Conservation (phyloP, 2,113 vertebrate genomes). For the Pao palembangensis region DNA sequence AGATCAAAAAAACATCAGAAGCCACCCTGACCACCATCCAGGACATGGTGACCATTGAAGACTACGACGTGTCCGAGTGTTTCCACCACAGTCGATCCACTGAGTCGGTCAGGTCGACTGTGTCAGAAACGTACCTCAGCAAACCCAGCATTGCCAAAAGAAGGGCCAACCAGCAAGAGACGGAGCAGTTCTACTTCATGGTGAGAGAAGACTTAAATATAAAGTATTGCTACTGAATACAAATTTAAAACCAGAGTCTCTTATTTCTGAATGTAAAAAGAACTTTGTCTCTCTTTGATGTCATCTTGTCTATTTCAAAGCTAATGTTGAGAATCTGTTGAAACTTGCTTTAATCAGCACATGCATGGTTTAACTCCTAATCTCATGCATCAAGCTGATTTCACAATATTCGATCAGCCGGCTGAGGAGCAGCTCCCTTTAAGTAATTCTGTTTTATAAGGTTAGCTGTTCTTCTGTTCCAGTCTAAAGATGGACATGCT, state of each 20-base stretch:
- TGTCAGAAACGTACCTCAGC: conserved; percentile 96
- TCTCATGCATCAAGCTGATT: background rate
- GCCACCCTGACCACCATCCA: conserved; percentile 96
- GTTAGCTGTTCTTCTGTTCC: conserved; percentile 26
- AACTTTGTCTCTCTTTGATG: conserved; percentile 8
- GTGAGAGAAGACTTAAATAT: conserved; percentile 62
- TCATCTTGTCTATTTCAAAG: background rate
- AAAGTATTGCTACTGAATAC: background rate
- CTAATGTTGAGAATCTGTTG: background rate
- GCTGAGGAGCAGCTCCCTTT: background rate
- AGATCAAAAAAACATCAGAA: conserved; percentile 98
- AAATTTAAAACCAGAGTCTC: background rate
- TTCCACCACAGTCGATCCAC: conserved; percentile 98
- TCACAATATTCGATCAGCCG: conserved; percentile 19
- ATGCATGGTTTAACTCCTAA: background rate
- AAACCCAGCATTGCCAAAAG: conserved; percentile 97
- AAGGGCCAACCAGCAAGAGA: conserved; percentile 97
- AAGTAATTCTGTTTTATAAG: conserved; percentile 21
- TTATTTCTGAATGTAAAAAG: conserved; percentile 4
- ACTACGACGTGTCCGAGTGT: conserved; percentile 96
- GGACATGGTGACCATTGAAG: conserved; percentile 98
- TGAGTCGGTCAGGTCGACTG: conserved; percentile 93
- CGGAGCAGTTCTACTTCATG: conserved; percentile 99
- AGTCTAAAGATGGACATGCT: conserved; percentile 52
- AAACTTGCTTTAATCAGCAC: conserved; percentile 5